Percentiles rank a stretch among this genome's conserved stretches.
These are phyloP conservation scores for Florisuga fusca DNA, from an alignment of 2,797 vertebrate species.

Conservation along the genomic window DNA sequence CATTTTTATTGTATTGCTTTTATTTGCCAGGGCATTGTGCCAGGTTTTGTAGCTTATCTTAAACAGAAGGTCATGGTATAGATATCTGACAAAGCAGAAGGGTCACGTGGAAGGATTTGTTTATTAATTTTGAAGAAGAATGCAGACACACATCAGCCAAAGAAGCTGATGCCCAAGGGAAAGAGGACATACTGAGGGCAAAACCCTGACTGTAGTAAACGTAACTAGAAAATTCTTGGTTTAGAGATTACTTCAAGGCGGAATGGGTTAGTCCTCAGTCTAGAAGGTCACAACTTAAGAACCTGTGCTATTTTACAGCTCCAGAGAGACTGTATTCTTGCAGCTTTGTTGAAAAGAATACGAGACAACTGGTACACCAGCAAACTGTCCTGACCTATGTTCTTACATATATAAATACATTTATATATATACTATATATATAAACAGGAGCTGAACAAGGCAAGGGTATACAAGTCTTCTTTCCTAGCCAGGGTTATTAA, in stretches of 20 bases:
- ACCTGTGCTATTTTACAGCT: neutral
- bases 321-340: neutral
- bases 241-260: neutral
- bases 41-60: neutral
- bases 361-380: neutral
- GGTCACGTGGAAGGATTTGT: neutral
- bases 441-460: too few relatives aligned
- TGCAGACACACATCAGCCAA: neutral
- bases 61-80: neutral
- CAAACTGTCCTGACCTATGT: neutral
- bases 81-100: neutral
- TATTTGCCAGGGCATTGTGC: neutral
- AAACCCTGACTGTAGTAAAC: neutral
- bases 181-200: neutral
- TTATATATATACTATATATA: too few relatives aligned
- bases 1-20: neutral
- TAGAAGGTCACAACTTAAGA: neutral
- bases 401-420: neutral
- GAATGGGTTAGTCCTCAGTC: neutral
- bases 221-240: neutral
- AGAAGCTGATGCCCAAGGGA: neutral
- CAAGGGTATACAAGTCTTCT: neutral
- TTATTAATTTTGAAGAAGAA: constrained; percentile 16
- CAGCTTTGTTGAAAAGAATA: neutral
- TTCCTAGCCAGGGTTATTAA: constrained; percentile 41